Base-by-base conservation (phyloP, 2,888 invertebrate species). In the Microctonus aethiopoides region DNA sequence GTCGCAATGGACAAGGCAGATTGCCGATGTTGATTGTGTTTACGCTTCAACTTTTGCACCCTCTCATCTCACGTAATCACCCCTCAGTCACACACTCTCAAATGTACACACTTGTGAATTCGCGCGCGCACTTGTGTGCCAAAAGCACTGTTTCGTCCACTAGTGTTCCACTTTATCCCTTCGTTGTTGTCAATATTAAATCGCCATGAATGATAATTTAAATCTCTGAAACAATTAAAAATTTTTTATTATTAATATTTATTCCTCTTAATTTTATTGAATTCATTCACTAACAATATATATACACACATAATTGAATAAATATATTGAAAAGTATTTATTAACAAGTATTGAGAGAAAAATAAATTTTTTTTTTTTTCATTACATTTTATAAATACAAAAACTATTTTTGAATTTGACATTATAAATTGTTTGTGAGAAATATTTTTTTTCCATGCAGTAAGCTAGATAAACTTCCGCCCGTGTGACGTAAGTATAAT, bases 1-100 rank as follows among this genome's bases (percentile, higher is more conserved):
- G 81, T 78, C 79, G 81, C 82, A 81, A 81, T 75, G 78, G 80
- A 83, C 79, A 81, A 83, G 82, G 80, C 84, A 84, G 85, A 78
- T 77, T 84, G 80, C 79, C 78, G 82, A 80, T 82, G 78, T 80
- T 80, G 80, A 82, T 81, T 79, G 80, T 76, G 70, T 75, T 78
- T 62, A 71, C 75, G 67, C 77, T 81, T 83, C 78, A 83, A 78
- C 80, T 80, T 76, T 78, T 75, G 73, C 77, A 74, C 75, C 76
- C 78, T 77, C 73, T 79, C 82, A 81, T 82, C 74, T 74, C 46
- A n/a, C 4, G 20, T 16, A 46, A 39, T 76, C 75, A 70, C 69
- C 71, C 67, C 60, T 71, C 41, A 39, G 70, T 70, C 56, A 36
- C 61, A 29, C 67, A 29, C 32, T 61, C 64, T 52, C 64, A 11